A percentile compares a stretch with the other conserved stretches of the same genome.
Conservation (phyloP, 1,140 invertebrate genomes). For the Telenomus remus region DNA sequence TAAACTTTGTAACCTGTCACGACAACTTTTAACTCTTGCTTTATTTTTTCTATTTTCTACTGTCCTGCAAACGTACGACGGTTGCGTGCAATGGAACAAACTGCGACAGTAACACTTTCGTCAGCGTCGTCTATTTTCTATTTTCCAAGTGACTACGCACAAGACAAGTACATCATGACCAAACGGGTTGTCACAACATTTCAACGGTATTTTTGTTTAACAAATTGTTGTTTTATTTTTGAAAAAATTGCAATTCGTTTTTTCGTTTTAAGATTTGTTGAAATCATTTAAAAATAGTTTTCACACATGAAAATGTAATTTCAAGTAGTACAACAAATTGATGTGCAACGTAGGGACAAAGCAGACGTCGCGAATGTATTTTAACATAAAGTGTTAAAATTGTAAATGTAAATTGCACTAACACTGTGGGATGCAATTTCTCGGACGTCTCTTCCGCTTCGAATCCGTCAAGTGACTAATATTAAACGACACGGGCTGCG, state of each 20-base stretch:
- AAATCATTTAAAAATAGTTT: too few species aligned
- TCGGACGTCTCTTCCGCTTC: slow-evolving; percentile 28
- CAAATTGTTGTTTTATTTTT: too few species aligned
- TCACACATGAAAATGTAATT: too few species aligned
- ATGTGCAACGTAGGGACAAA: too few species aligned
- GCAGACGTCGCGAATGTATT: too few species aligned
- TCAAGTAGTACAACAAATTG: too few species aligned
- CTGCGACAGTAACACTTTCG: slow-evolving; percentile 22
- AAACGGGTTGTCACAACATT: slow-evolving; percentile 3
- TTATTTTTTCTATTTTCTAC: neutral
- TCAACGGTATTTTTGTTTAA: neutral
- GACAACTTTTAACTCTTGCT: neutral
- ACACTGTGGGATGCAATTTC: slow-evolving; percentile 12
- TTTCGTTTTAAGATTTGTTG: too few species aligned
- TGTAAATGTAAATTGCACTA: slow-evolving; percentile 32
- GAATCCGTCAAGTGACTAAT: slow-evolving; percentile 52
- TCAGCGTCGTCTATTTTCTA: slow-evolving; percentile 21
- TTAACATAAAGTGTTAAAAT: slow-evolving; percentile 9
- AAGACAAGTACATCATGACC: slow-evolving; percentile 18
- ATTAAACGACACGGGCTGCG: slow-evolving; percentile 41
- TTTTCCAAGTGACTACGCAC: slow-evolving; percentile 8
- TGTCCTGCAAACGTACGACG: slow-evolving; percentile 6
- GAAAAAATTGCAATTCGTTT: too few species aligned
- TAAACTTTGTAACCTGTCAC: too few species aligned
- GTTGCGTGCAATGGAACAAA: slow-evolving; percentile 5